phyloP scores from a whole-genome alignment of 2,888 invertebrate species.

The Sphaerophoria rueppellii region DNA sequence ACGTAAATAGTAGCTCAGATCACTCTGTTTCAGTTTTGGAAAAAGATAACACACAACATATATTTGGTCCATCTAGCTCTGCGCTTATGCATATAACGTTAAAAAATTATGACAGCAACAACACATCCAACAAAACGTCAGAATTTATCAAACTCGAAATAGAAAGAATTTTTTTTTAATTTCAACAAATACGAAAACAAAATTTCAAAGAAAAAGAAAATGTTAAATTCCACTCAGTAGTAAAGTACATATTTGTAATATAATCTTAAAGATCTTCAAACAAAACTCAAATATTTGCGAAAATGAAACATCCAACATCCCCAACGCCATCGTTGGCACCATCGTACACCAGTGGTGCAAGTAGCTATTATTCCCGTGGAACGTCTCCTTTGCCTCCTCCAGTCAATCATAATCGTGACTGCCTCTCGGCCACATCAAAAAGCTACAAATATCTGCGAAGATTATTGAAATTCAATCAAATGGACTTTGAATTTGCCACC shows the following conservation, averaged over 20 bases:
- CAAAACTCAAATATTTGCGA: not conserved
- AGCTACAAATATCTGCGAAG: constrained; percentile 93
- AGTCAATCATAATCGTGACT: constrained; percentile 86
- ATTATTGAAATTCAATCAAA: constrained; percentile 95
- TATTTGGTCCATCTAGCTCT: no score
- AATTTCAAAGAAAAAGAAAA: constrained; percentile 18
- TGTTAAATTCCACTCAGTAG: constrained; percentile 37
- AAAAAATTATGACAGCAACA: not conserved
- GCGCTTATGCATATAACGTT: no score
- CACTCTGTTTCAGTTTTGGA: no score
- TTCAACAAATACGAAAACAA: constrained; percentile 47
- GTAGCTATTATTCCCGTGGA: constrained; percentile 82
- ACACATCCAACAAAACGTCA: constrained; percentile 45
- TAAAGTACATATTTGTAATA: not conserved
- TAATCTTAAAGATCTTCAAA: not conserved
- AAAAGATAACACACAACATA: no score
- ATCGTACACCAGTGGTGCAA: constrained; percentile 77
- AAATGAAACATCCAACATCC: constrained; percentile 86
- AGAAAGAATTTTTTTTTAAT: constrained; percentile 21
- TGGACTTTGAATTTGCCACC: constrained; percentile 99
- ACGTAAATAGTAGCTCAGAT: no score
- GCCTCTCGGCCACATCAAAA: constrained; percentile 93
- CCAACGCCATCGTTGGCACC: constrained; percentile 84
- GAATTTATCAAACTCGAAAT: constrained; percentile 31
- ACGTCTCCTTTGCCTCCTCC: constrained; percentile 88